Evolutionary conservation across 2,797 vertebrate species (phyloP).

Genomic region (Spea hammondii): DNA sequence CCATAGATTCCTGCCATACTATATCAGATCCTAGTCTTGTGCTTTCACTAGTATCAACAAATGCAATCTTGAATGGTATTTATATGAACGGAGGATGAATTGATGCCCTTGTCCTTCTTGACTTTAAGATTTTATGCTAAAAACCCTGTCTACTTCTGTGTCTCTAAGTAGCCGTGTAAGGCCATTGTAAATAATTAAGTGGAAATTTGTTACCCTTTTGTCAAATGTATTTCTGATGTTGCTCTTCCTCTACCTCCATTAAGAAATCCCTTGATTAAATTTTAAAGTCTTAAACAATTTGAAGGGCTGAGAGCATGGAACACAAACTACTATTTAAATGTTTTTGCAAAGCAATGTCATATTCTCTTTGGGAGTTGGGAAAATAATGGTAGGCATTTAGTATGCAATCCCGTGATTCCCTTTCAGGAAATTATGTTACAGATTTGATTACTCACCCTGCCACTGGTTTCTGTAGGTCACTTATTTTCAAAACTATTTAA

Average conservation of each 20-base stretch:
- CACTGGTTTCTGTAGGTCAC: conserved; percentile 59
- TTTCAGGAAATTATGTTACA: conserved; percentile 62
- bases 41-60: conserved; percentile 79
- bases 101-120: conserved; percentile 76
- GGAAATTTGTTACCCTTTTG: conserved; percentile 83
- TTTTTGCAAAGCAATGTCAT: conserved; percentile 71
- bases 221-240: conserved; percentile 81
- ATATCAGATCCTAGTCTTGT: conserved; percentile 67
- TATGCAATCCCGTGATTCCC: conserved; percentile 62
- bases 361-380: conserved; percentile 73
- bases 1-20: conserved; percentile 72
- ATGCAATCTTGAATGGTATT: conserved; percentile 73
- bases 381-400: conserved; percentile 70
- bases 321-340: conserved; percentile 67
- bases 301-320: conserved; percentile 71
- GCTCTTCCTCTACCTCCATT: conserved; percentile 74
- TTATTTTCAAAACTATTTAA: conserved; percentile 63
- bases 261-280: conserved; percentile 84
- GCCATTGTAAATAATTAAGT: conserved; percentile 81
- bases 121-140: conserved; percentile 62
- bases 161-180: conserved; percentile 69
- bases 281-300: conserved; percentile 82
- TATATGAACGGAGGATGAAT: conserved; percentile 70
- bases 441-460: conserved; percentile 65
- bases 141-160: conserved; percentile 66